Base-by-base conservation (phyloP, 2,797 vertebrate genomes). In the Meda fulgida region DNA sequence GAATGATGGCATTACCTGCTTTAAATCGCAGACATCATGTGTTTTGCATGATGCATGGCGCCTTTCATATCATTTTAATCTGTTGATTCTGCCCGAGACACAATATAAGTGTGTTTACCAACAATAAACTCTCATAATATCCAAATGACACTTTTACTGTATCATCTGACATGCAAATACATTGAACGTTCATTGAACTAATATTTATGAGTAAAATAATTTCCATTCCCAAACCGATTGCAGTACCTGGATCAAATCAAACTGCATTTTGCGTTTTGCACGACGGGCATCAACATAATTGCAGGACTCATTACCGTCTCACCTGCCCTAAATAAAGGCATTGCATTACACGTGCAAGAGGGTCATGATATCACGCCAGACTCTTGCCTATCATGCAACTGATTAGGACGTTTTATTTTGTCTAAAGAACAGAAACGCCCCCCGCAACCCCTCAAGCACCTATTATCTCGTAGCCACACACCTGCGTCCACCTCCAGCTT, bases 391-490 rank as follows among this genome's bases (percentile, higher is more conserved):
- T 79, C 48, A 55, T 6, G 21, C 26, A 31, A 26, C 73, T 53
- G 63, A 86, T 40, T 75, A 51, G 70, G 40, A 76, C 21, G 7
- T 80, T 43, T 88, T 29, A 79, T 86, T 79, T 84, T 34, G 69
- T 84, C 78, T 34, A 84, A 80, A 86, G 72, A 81, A 70, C 31
- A 23, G 18, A 75, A 85, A 60, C 77, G 75, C 78, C 87, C 73
- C 36, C 19, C 78, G 67, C 80, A 86, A 65, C 80, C 66, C 75
- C 82, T 84, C 81, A 79, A 38, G 38, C 69, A 40, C 86, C 81
- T 29, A 89, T 89, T 88, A 88, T 88, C 55, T 81, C 40, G 73
- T 63, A 34, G 55, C 82, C 84, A 87, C 80, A 89, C 89, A 89
- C 89, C 87, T 89, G 89, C 75, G 81, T 88, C 80, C 83, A 87